Evolutionary conservation across 2,797 vertebrate species (phyloP).

Genomic region (Lepus oiostolus): DNA sequence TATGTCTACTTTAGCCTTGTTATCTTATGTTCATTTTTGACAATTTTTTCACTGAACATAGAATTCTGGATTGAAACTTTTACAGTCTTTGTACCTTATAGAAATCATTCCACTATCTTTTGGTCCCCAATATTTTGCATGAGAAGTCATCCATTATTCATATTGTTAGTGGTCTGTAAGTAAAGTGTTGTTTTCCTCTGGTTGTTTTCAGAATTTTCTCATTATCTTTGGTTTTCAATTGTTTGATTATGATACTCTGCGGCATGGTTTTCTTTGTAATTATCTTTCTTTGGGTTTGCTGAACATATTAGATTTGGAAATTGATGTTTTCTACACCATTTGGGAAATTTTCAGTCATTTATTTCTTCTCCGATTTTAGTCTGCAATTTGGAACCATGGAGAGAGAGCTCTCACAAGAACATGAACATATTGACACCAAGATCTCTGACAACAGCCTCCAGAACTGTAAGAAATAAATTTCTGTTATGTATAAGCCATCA

Average conservation of each 20-base stretch:
- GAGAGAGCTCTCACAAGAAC: not conserved
- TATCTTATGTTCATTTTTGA: not conserved
- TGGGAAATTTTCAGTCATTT: not conserved
- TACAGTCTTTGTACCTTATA: not conserved
- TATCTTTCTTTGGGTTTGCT: not conserved
- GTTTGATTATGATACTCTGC: not conserved
- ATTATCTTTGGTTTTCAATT: not conserved
- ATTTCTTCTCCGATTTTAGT: not conserved
- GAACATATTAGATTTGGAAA: not conserved
- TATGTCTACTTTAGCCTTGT: not conserved
- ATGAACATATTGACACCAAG: not conserved
- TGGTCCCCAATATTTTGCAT: not conserved
- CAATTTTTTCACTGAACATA: not conserved
- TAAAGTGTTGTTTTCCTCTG: not conserved
- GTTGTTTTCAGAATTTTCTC: not conserved
- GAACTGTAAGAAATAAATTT: not conserved
- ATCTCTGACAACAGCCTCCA: not conserved
- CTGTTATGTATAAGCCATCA: not conserved
- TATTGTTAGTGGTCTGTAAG: not conserved
- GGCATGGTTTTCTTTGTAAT: not conserved
- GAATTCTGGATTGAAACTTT: not conserved
- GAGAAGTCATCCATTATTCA: not conserved
- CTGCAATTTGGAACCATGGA: not conserved
- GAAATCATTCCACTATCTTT: not conserved
- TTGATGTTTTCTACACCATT: not conserved